Base-by-base conservation (phyloP, 2,797 vertebrate species). In the Bradypodion ventrale region DNA sequence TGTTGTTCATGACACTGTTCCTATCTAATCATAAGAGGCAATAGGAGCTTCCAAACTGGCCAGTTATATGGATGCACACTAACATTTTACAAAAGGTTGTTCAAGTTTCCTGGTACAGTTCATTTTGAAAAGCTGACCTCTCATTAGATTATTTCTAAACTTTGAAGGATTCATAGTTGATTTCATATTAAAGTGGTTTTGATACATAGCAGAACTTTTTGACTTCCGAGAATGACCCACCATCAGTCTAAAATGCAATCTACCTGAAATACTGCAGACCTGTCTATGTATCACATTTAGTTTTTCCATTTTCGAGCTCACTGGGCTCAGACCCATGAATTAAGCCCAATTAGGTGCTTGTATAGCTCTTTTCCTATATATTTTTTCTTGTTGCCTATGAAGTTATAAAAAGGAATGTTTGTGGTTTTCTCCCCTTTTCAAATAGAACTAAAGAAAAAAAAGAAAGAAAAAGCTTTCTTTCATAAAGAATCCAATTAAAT, bases 401-500 rank as follows among this genome's bases (percentile, higher is more conserved):
- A 79, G 19, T 40, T 75, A 62, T 46, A 75, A 46, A 80, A 85
- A 62, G n/a, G 62, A 73, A 32, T 10, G 32, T n/a, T 40, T 75
- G 70, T 32, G 7, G 42, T 1, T 44, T 44, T 35, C 73, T 27
- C 32, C 9, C 21, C 23, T 70, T 82, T 70, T 68, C 25, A 35
- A 46, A 59, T 59, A 65, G 60, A 49, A 60, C 21, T 35, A 78
- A 77, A 78, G 15, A 42, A 73, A 60, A 16, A 16, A 46, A 13
- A 37, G 63, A 75, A 49, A 44, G 15, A 13, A 72, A 75, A 49
- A 44, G 15, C 13, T 6, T 70, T 46, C 19, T 69, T 69, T 75
- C 13, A 81, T 75, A 44, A 12, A 59, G 3, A 85, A 75, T 42
- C 49, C 40, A 81, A 60, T 56, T 85, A 75, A 75, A 56, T 75